A percentile compares a stretch with the other conserved stretches of the same genome.
phyloP scores from a whole-genome alignment of 1,140 invertebrate genomes.

The Macrosteles quadrilineatus region DNA sequence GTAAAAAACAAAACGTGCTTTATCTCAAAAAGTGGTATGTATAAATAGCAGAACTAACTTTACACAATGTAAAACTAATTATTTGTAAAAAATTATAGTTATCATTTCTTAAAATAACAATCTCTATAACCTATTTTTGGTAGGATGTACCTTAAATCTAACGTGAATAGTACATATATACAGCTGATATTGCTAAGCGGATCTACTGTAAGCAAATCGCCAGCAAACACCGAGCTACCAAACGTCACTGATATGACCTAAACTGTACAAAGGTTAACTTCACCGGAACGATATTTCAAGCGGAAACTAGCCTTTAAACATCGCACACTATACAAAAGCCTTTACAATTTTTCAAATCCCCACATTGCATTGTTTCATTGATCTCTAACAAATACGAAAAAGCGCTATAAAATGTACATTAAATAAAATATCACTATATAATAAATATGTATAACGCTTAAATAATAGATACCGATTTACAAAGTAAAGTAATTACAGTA shows the following conservation, averaged over 20 bases:
- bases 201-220: not conserved
- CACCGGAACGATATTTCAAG: too few species aligned
- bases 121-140: slow-evolving; percentile 16
- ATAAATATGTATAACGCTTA: not conserved
- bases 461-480: not conserved
- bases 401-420: slow-evolving; percentile 11
- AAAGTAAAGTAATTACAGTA: not conserved
- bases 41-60: not conserved
- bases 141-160: slow-evolving; percentile 8
- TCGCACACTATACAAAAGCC: too few species aligned
- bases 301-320: too few species aligned
- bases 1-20: slow-evolving; percentile 44
- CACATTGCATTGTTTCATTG: slow-evolving; percentile 12
- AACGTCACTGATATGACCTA: too few species aligned
- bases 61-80: slow-evolving; percentile 12
- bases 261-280: too few species aligned
- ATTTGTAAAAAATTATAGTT: slow-evolving; percentile 17
- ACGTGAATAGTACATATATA: not conserved
- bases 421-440: slow-evolving; percentile 14
- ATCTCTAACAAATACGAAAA: slow-evolving; percentile 4
- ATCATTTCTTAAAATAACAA: not conserved
- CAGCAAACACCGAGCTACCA: too few species aligned
- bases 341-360: slow-evolving; percentile 1
- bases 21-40: slow-evolving; percentile 27
- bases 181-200: not conserved